These are phyloP conservation scores for Brachylomia viminalis DNA, from an alignment of 2,888 invertebrate genomes.

Conservation along the genomic window DNA sequence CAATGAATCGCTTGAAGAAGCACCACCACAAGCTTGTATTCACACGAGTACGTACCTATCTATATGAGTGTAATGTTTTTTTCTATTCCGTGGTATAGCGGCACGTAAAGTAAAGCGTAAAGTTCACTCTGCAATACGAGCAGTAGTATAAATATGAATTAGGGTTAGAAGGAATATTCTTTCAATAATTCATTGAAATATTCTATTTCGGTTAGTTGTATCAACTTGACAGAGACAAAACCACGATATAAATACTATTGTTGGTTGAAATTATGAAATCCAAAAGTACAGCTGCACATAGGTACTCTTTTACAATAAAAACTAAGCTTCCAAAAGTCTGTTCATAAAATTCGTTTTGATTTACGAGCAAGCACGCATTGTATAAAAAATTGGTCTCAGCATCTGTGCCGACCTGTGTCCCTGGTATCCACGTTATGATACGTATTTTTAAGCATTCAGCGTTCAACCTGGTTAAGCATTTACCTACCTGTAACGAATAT, in stretches of 20 bases:
- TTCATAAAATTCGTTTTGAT: constrained; percentile 46
- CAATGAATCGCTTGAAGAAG: constrained; percentile 5
- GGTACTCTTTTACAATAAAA: not conserved
- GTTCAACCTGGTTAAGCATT: constrained; percentile 2
- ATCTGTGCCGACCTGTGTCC: constrained; percentile 23
- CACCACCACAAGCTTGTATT: constrained; percentile 1
- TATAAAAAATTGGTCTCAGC: constrained; percentile 30
- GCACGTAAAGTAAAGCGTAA: no score
- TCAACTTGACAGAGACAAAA: not conserved
- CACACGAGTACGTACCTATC: not conserved
- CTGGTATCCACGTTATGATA: constrained; percentile 13
- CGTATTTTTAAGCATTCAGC: constrained; percentile 34
- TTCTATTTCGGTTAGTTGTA: not conserved
- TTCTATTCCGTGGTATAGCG: no score
- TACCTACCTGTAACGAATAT: constrained; percentile 24
- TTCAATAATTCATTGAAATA: not conserved
- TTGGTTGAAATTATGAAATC: not conserved
- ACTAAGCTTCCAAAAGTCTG: constrained; percentile 13
- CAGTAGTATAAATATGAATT: not conserved
- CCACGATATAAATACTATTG: not conserved
- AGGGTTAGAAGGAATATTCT: not conserved
- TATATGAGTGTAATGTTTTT: no score
- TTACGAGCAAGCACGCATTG: constrained; percentile 35
- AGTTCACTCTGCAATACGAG: not conserved
- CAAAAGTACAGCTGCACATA: not conserved